Evolutionary conservation across 2,888 invertebrate genomes (phyloP).

Genomic region (Acronicta aceris): DNA sequence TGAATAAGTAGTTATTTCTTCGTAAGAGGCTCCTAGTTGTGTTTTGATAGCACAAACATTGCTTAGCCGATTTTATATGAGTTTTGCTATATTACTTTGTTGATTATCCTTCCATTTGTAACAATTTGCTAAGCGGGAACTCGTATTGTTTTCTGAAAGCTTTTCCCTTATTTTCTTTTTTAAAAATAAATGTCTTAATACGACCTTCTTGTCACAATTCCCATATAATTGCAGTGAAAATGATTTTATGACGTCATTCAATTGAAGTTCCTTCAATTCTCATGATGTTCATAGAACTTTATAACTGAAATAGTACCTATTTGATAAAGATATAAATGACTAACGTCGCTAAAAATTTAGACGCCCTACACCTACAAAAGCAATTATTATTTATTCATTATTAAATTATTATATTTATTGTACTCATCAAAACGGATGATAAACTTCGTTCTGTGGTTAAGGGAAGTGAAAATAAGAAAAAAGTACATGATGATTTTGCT

Average conservation of each 20-base stretch:
- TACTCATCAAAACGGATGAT: conserved; percentile 44
- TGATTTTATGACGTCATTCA: conserved; percentile 29
- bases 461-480: conserved; percentile 36
- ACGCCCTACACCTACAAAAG: conserved; percentile 22
- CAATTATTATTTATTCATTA: too few species aligned
- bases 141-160: neutral
- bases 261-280: conserved; percentile 12
- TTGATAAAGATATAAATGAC: conserved; percentile 30
- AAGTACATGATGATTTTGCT: conserved; percentile 13
- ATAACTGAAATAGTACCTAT: conserved; percentile 30
- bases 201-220: too few species aligned
- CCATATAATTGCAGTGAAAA: conserved; percentile 14
- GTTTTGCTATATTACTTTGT: neutral
- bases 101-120: neutral
- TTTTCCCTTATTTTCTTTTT: neutral
- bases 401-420: too few species aligned
- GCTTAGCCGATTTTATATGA: neutral
- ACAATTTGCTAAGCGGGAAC: neutral
- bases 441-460: conserved; percentile 31
- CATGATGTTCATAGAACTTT: conserved; percentile 17
- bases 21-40: conserved; percentile 5
- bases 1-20: conserved; percentile 15
- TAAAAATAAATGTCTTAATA: too few species aligned
- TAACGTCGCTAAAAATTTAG: conserved; percentile 28
- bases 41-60: conserved; percentile 2